Base-by-base conservation (phyloP, 2,888 invertebrate genomes). In the Melitaea athalia region DNA sequence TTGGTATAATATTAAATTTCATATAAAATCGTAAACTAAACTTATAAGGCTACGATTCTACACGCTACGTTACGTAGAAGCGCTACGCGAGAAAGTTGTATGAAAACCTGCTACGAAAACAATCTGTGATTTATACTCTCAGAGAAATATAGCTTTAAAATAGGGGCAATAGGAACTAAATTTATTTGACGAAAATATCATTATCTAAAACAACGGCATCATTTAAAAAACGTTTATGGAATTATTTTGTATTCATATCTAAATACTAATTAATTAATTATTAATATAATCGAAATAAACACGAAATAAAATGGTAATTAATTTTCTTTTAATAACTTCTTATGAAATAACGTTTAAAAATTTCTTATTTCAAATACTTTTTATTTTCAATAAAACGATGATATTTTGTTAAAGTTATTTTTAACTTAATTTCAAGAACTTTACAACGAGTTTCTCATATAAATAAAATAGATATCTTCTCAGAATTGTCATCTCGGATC, bases 51-150 rank as follows among this genome's bases (percentile, higher is more conserved):
- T 89, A 89, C 88, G 84, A 61, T 76, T 77, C 87, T 86, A 87
- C 87, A 87, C 80, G 85, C 87, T 88, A 88, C 88, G 81, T 15
- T 67, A 49, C 85, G 87, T 84, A 83, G 83, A 75, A 64, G 53
- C 53, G 65, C 73, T 73, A 73, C 73, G 73, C 70, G 69, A 64
- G 84, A 82, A 81, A 85, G 83, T 79, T 72, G 69, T 68, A 78
- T 76, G 81, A 81, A 85, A 85, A 82, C 81, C 80, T 79, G 82
- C 85, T 85, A 85, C 85, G 80, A 57, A 11, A 14, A 10, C 57
- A 10, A 38, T 11, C 52, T 24, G 17, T 24, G 52, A 15, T 57
- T 15, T 15, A 57, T 11, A 11, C 57, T 7, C 15, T 57, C 42
- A 5, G 8, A 31, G 8, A 15, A 57, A 57, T 15, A 5, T 15